These are phyloP conservation scores for Drosophila arawakana DNA, from an alignment of 1,140 invertebrate genomes.

Conservation along the genomic window DNA sequence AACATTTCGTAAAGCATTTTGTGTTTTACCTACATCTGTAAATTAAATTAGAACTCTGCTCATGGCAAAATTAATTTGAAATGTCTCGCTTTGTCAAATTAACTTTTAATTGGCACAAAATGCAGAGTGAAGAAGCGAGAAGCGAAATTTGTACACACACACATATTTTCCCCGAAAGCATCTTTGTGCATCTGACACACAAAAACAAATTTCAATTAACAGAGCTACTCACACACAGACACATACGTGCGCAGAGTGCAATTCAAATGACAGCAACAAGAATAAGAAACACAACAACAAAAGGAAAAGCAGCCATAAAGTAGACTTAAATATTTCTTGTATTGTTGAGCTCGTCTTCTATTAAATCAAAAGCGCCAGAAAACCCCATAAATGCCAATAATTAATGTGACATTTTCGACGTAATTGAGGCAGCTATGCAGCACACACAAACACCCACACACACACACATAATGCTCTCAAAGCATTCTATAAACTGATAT, in stretches of 20 bases:
- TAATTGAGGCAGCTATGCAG: constrained; percentile 72
- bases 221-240: constrained; percentile 28
- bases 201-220: constrained; percentile 83
- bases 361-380: constrained; percentile 76
- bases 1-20: neutral
- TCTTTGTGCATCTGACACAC: constrained; percentile 68
- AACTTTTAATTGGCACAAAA: constrained; percentile 78
- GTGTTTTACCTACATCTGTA: constrained; percentile 33
- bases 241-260: constrained; percentile 52
- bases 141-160: neutral
- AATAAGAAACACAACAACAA: constrained; percentile 24
- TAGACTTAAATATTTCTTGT: constrained; percentile 60
- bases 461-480: constrained; percentile 43
- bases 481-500: constrained; percentile 68
- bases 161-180: constrained; percentile 20
- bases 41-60: constrained; percentile 75
- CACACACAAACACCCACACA: constrained; percentile 33
- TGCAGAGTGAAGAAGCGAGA: constrained; percentile 23
- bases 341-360: constrained; percentile 54
- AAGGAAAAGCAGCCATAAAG: constrained; percentile 50
- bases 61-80: constrained; percentile 77
- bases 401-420: constrained; percentile 81
- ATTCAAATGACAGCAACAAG: constrained; percentile 54
- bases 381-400: constrained; percentile 81
- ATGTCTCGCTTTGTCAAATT: constrained; percentile 82